Evolutionary conservation across 2,113 vertebrate species (phyloP), one percentile per base, ranked within the genome.

Genomic region (Calyptomena viridis): DNA sequence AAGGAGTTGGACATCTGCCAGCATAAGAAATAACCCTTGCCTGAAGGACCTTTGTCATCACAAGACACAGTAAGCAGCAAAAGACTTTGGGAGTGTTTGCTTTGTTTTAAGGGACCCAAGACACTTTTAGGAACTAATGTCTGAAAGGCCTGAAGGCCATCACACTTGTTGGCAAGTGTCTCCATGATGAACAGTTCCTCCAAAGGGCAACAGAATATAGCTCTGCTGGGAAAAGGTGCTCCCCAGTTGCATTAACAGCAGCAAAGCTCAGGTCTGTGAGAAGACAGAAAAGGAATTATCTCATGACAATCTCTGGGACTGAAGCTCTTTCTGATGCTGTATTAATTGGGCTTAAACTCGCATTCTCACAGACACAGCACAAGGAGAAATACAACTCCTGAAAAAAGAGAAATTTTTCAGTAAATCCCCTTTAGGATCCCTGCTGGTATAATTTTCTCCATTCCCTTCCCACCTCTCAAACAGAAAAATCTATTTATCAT

Each of bases 251-350:
- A 73, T 16, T 6, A 56, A 33, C 44, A 71, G 39, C 46, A 71
- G 49, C 12, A 58, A 58, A 66, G 18, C 25, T 25, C 0, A 0
- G 35, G 42, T 52, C 14, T 62, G 7, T 31, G 6, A 9, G 15
- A 35, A 79, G 11, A 47, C 4, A 84, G 28, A 59, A 84, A 6
- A 42, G 4, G 9, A 84, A 78, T 42, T 52, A 17, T 60, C 15
- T 60, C 31, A 33, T 18, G 4, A 81, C 22, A 40, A 14, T 30
- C 13, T 67, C 60, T 28, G 53, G 9, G 59, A 40, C 24, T 62
- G 9, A 7, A 44, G 27, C 0, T 84, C 77, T 69, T 40, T 27
- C 50, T 74, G 12, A 40, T 13, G 4, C 20, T 5, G 0, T 44
- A 56, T 60, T 47, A 56, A 47, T 9, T 47, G 1, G 22, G 18